Base-by-base conservation (phyloP, 2,888 invertebrate genomes). In the Endotricha flammealis region DNA sequence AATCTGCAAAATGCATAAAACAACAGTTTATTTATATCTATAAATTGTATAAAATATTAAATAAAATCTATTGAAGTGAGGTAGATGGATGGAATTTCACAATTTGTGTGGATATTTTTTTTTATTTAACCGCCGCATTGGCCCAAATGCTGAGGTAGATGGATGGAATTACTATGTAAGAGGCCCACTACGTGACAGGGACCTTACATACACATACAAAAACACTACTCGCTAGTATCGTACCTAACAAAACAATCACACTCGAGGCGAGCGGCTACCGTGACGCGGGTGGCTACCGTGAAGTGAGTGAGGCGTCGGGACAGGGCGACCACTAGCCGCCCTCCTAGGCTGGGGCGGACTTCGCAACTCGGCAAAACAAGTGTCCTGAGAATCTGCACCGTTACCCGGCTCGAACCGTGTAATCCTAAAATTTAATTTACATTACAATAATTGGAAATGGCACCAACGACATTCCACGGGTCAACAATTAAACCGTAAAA, bases 81-180 rank as follows among this genome's bases (percentile, higher is more conserved):
- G 91, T 91, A 90, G 90, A 88, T 90, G 91, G 90, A 90, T 90
- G 90, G 91, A 91, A 90, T 90, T 83, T 88, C 86, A 86, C 82
- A 83, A 73, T 85, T 85, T 85, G 82, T 82, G 82, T 86, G 85
- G 85, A 85, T 83, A 78, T 77, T 64, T 65, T 71, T 64, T 66
- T 64, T 64, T 67, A 67, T 68, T 76, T 68, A 72, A 72, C 68
- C 63, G 86, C 83, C 81, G 77, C 68, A 74, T 80, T 77, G 85
- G 85, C 85, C 81, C 82, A 75, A 80, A 80, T 76, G 76, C 78
- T 87, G 88, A 88, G 88, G 88, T 88, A 88, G 88, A 80, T 83
- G 88, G 88, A 87, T 87, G 87, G 88, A 88, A 86, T 87, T 79
- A 81, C 82, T 77, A 83, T 81, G 81, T 74, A 76, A 76, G 69